Percentiles rank a stretch among this genome's conserved stretches.
Evolutionary conservation across 2,113 vertebrate species (phyloP).

Genomic region (Oxyruncus cristatus): DNA sequence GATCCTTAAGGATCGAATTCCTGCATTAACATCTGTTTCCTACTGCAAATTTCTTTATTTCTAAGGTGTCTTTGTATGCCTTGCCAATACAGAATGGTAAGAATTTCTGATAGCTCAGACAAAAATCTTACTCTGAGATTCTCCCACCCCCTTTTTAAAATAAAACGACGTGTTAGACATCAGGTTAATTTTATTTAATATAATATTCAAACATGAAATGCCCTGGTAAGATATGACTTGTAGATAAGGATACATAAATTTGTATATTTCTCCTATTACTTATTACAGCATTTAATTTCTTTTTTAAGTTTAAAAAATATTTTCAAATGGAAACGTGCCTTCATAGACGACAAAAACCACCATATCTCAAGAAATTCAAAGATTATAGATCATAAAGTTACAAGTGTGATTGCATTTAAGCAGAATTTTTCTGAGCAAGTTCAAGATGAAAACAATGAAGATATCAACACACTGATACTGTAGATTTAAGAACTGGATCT

Average conservation of each 20-base stretch:
- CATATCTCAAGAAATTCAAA: conserved; percentile 52
- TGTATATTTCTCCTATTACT: conserved; percentile 48
- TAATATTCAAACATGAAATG: conserved; percentile 67
- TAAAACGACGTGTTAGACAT: conserved; percentile 56
- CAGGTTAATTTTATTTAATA: conserved; percentile 70
- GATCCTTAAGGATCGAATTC: not conserved
- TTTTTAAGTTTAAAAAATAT: conserved; percentile 63
- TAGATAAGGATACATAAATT: conserved; percentile 57
- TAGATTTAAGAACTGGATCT: conserved; percentile 63
- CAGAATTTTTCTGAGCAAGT: conserved; percentile 47
- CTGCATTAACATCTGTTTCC: not conserved
- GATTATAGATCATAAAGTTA: conserved; percentile 53
- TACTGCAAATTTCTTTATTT: not conserved
- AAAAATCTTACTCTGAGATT: not conserved
- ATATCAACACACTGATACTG: conserved; percentile 60
- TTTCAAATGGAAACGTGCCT: conserved; percentile 47
- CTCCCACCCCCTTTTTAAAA: conserved; percentile 60
- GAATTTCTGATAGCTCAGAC: not conserved
- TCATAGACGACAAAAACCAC: conserved; percentile 42
- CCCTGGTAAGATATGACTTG: conserved; percentile 48
- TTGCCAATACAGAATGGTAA: not conserved
- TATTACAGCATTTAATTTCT: conserved; percentile 53
- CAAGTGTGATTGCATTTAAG: conserved; percentile 47
- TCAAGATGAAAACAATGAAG: conserved; percentile 66
- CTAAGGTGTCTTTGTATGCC: not conserved